Percentiles rank a stretch among this genome's conserved stretches.
phyloP scores from a whole-genome alignment of 2,113 vertebrate species.

The rat (Rattus norvegicus) region GRCr8 NC_086032.1:105025501-105026000 shows the following conservation, averaged over 20 bases:
- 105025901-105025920: not conserved
- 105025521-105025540: not conserved
- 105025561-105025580: slow-evolving; percentile 7
- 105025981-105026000: not conserved
- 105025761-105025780: not conserved
- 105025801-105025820: not conserved
- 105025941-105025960: not conserved
- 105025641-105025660: slow-evolving; percentile 27
- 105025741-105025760: not conserved
- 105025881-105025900: not conserved
- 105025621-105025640: not conserved
- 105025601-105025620: not conserved
- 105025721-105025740: not conserved
- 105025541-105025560: not conserved
- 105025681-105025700: not conserved
- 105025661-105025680: not conserved
- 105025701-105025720: not conserved
- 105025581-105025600: not conserved
- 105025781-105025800: not conserved
- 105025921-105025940: not conserved
- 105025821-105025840: not conserved
- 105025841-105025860: not conserved
- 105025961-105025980: not conserved
- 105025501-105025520: slow-evolving; percentile 44
- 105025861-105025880: not conserved